phyloP scores from a whole-genome alignment of 1,140 invertebrate species.

The Zaprionus ghesquierei region DNA sequence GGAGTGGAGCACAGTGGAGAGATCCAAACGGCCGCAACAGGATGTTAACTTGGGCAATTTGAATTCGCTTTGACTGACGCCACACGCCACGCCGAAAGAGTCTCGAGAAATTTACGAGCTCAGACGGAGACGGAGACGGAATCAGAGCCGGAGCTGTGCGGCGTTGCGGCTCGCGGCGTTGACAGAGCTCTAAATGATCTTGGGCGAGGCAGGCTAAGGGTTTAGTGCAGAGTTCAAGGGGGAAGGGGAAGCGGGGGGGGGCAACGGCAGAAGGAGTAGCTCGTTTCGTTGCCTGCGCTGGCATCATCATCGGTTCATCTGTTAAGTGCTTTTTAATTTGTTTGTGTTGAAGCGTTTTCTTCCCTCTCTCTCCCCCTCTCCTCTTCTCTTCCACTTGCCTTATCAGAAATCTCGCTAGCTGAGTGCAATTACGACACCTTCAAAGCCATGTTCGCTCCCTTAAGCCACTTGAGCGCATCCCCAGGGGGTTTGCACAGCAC shows the following conservation, averaged over 20 bases:
- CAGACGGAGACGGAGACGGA: too few relatives aligned
- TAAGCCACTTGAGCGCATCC: constrained; percentile 69
- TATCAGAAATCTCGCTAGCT: constrained; percentile 69
- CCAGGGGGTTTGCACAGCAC: constrained; percentile 45
- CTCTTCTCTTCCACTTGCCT: constrained; percentile 40
- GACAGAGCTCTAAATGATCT: constrained; percentile 49
- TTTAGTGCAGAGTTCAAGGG: background rate
- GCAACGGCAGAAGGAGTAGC: constrained; percentile 11
- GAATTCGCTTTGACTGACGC: constrained; percentile 75
- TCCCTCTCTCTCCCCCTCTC: background rate
- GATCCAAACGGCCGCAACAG: constrained; percentile 49
- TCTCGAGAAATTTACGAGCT: constrained; percentile 58
- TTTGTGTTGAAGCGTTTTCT: constrained; percentile 51
- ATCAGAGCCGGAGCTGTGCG: too few relatives aligned
- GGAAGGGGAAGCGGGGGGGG: background rate
- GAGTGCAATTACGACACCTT: constrained; percentile 79
- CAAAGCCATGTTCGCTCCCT: constrained; percentile 48
- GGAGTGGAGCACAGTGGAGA: background rate
- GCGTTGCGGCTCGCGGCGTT: constrained; percentile 26
- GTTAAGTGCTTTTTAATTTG: constrained; percentile 81
- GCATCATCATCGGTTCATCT: constrained; percentile 11
- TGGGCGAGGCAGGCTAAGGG: background rate
- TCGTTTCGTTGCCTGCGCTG: background rate
- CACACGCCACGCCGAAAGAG: constrained; percentile 58
- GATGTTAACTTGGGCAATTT: constrained; percentile 59